These are phyloP conservation scores for Panopea generosa DNA, from an alignment of 2,888 invertebrate genomes.

Conservation along the genomic window DNA sequence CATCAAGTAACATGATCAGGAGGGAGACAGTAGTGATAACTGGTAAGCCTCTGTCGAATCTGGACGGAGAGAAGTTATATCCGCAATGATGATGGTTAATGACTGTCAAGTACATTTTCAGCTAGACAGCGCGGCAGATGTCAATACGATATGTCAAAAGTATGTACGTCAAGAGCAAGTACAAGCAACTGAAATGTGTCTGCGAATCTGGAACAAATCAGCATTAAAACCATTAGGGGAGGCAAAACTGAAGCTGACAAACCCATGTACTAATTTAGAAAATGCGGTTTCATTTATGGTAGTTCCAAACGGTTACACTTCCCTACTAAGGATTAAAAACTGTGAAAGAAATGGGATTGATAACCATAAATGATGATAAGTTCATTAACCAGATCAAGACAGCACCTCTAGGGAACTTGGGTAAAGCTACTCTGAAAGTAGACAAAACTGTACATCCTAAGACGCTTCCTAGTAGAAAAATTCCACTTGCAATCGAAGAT, in stretches of 20 bases:
- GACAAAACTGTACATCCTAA: background rate
- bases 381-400: slow-evolving; percentile 9
- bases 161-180: slow-evolving; percentile 20
- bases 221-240: slow-evolving; percentile 37
- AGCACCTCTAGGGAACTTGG: slow-evolving; percentile 3
- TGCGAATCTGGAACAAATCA: slow-evolving; percentile 46
- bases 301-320: slow-evolving; percentile 14
- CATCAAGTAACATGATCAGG: background rate
- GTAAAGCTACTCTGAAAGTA: slow-evolving; percentile 4
- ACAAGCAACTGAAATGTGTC: slow-evolving; percentile 3
- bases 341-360: slow-evolving; percentile 13
- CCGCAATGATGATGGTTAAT: slow-evolving; percentile 32
- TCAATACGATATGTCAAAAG: slow-evolving; percentile 32
- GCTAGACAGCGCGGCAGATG: slow-evolving; percentile 28
- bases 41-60: slow-evolving; percentile 3
- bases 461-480: slow-evolving; percentile 17
- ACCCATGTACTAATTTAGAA: slow-evolving; percentile 28
- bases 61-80: background rate
- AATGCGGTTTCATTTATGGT: slow-evolving; percentile 8
- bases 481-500: slow-evolving; percentile 25
- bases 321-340: slow-evolving; percentile 14
- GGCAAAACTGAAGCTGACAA: slow-evolving; percentile 25
- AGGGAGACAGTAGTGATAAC: slow-evolving; percentile 16
- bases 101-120: slow-evolving; percentile 32
- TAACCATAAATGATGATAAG: slow-evolving; percentile 10